Base-by-base conservation (phyloP, 2,113 vertebrate genomes). In the Gnathonemus echidnorhynchus region DNA sequence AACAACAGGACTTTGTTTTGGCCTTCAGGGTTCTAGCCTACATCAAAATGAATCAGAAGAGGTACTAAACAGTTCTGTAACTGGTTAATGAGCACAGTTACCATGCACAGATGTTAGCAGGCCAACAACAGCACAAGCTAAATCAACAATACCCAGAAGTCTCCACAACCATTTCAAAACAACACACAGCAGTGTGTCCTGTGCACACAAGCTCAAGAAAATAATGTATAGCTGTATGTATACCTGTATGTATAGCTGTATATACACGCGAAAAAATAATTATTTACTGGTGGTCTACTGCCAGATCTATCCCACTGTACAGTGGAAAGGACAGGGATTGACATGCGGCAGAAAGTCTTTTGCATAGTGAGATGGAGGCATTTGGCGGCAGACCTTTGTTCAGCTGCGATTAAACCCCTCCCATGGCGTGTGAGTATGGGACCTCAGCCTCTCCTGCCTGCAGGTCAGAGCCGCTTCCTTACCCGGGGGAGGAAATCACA, bases 201-300 rank as follows among this genome's bases (percentile, higher is more conserved):
- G 39, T 46, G 35, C 13, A 9, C 31, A 39, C 21, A 84, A 84
- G 5, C 8, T 21, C 15, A 7, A 84, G 42, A 46, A 84, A 45
- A 35, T 19, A 80, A 42, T 5, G 3, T 77, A 6, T 66, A 42
- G 3, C 39, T 42, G 39, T 39, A 39, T 39, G 39, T 39, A 39
- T 39, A 39, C 17, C 35, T 77, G 35, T 19, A 39, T 39, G 27
- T 77, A 42, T 19, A 42, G 74, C 13, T 77, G 74, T 42, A 39
- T 80, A 80, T 35, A 80, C 35, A 80, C 0, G 10, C 1, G 0
- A 6, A 39, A 17, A 3, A 39, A 11, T 1, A 21, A 80, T 17
- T 11, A 93, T 94, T 94, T 93, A 93, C 80, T 86, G 91, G 90
- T 91, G 87, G 88, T 90, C 77, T n/a, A 89, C 90, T 93, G 95